Evolutionary conservation across 1,140 invertebrate species (phyloP), one percentile per base, ranked within the genome.

Genomic region (Delia radicum): DNA sequence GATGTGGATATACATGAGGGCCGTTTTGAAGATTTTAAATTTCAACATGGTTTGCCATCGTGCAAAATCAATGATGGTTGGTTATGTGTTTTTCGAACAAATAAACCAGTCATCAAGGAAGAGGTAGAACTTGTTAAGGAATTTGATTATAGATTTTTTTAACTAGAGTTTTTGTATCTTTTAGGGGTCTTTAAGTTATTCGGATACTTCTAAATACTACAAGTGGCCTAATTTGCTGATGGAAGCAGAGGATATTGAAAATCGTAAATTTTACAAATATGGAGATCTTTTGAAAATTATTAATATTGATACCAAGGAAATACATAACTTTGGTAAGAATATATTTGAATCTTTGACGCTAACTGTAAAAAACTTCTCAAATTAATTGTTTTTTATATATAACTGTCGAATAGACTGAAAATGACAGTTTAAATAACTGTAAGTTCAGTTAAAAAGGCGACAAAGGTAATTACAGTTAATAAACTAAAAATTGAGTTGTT

Each of bases 21-120:
- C 0, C 78, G 79, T 12, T 61, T 85, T 3, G 80, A 84, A 42
- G 81, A 85, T 27, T 82, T 82, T 62, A 79, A 85, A 27, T 85
- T 83, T 71, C 75, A 74, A 1, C 81, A 85, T 55, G 84, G 83
- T 4, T 63, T 86, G 55, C 83, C 81, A 12, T 75, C 80, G 0
- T 86, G 84, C 10, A 79, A 82, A 65, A 75, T 82, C 3, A 80
- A 79, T 55, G 82, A 85, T 31, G 82, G 82, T 1, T 85, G 82
- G 84, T 67, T 86, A 7, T 85, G 84, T 75, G 79, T 85, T 2
- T 85, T 84, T 76, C 79, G 81, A 31, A 81, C 77, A 33, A 83
- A 85, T 61, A 78, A 77, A 7, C 67, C 46, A 37, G 13, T 37
- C 12, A 24, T 37, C 13, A 21, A 21, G 26, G 46, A 33, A 42